Evolutionary conservation across 2,113 vertebrate genomes (phyloP).

Genomic region (Bujurquina vittata): DNA sequence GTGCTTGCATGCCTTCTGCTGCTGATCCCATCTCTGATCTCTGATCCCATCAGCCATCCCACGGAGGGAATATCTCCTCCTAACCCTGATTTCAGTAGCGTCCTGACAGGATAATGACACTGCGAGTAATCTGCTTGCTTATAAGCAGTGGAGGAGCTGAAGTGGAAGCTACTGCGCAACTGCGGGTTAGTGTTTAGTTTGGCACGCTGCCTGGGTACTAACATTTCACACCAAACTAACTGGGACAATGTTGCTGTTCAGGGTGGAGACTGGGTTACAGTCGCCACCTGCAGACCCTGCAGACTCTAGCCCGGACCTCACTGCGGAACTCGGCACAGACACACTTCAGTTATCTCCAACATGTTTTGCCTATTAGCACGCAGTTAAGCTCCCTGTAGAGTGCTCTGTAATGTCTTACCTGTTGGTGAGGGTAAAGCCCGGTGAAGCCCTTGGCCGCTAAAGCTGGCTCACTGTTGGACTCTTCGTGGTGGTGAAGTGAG

Average conservation of each 20-base stretch:
- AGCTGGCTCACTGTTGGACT: slow-evolving; percentile 24
- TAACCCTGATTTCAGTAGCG: background rate
- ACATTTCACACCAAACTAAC: background rate
- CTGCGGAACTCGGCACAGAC: background rate
- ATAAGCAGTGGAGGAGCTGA: too few species aligned
- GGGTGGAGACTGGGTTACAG: background rate
- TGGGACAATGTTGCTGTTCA: background rate
- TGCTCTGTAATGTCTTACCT: slow-evolving; percentile 50
- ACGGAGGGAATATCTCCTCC: background rate
- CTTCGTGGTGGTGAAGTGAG: slow-evolving; percentile 30
- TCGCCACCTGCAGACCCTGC: background rate
- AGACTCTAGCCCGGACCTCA: background rate
- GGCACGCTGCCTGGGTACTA: background rate
- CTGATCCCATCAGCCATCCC: background rate
- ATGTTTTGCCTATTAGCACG: slow-evolving; percentile 22
- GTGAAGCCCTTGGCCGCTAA: background rate
- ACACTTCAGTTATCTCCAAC: background rate
- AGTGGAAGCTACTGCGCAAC: background rate
- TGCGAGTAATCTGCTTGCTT: background rate
- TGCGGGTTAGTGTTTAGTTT: background rate
- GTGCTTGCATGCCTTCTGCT: background rate
- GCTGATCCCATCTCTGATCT: background rate
- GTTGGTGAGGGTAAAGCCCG: slow-evolving; percentile 19
- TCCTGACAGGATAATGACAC: background rate
- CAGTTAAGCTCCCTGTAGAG: background rate